Conservation (phyloP, 2,113 vertebrate species). For the Tupaia chinensis region DNA sequence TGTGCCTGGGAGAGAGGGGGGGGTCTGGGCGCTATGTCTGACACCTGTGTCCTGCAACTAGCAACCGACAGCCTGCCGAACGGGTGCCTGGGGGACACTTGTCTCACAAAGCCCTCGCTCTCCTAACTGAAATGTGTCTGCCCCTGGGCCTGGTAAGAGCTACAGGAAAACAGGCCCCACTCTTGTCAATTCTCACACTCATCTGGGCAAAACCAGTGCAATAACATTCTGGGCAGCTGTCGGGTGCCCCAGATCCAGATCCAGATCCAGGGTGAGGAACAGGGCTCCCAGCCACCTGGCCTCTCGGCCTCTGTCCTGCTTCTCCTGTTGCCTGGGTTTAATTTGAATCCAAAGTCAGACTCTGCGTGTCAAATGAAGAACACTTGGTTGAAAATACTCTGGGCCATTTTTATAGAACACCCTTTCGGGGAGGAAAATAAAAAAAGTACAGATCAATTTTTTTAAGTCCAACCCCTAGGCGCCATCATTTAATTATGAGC, state of each 20-base stretch:
- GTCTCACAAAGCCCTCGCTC: background rate
- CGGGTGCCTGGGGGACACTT: rapidly evolving
- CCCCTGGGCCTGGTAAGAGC: background rate
- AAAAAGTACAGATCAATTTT: slow-evolving; percentile 91
- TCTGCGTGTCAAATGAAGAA: slow-evolving; percentile 86
- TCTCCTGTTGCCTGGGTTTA: slow-evolving; percentile 79
- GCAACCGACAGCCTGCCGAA: background rate
- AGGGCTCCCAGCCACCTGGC: rapidly evolving
- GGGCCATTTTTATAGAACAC: slow-evolving; percentile 90
- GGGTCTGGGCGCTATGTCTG: background rate
- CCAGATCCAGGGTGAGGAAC: background rate
- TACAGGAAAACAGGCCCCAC: background rate
- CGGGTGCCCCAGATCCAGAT: background rate
- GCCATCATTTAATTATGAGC: slow-evolving; percentile 93
- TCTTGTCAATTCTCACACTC: background rate
- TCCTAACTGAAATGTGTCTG: background rate
- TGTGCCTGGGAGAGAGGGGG: background rate
- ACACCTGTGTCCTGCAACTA: background rate
- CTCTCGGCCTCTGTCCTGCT: slow-evolving; percentile 77
- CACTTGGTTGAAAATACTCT: slow-evolving; percentile 88
- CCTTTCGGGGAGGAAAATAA: slow-evolving; percentile 85
- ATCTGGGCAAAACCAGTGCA: background rate
- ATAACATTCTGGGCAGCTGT: background rate
- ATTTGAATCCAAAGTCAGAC: slow-evolving; percentile 83
- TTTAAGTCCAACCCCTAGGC: slow-evolving; percentile 91